Conservation (phyloP, 2,888 invertebrate genomes). For the Smittia sp. region DNA sequence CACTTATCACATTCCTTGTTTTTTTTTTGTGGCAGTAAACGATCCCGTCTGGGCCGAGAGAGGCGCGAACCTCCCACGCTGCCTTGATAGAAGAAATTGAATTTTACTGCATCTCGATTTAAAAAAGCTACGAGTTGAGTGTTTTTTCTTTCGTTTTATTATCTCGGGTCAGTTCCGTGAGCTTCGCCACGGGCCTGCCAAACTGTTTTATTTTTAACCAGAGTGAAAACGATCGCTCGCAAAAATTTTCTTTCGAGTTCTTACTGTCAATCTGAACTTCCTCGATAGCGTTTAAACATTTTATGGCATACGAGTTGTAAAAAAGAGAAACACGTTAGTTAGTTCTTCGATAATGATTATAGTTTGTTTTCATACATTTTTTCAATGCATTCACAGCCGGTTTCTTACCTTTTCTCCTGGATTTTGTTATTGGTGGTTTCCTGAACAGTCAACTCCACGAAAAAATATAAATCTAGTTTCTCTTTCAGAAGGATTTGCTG, state of each 20-base stretch:
- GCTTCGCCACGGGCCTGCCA: too few relatives aligned
- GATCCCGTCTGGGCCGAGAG: not conserved
- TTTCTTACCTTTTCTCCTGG: constrained; percentile 31
- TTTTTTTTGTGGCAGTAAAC: constrained; percentile 7
- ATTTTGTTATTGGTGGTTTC: constrained; percentile 18
- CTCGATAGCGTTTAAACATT: not conserved
- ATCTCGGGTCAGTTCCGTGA: too few relatives aligned
- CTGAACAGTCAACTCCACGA: too few relatives aligned
- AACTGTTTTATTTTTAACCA: too few relatives aligned
- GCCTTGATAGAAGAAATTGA: too few relatives aligned
- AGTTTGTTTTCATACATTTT: constrained; percentile 32
- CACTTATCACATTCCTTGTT: constrained; percentile 27
- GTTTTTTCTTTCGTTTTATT: too few relatives aligned
- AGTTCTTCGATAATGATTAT: constrained; percentile 2
- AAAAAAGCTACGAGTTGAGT: too few relatives aligned
- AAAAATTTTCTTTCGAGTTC: constrained; percentile 2
- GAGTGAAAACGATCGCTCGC: too few relatives aligned
- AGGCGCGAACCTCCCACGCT: not conserved
- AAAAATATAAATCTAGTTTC: too few relatives aligned
- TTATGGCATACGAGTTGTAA: constrained; percentile 23
- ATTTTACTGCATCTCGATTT: too few relatives aligned
- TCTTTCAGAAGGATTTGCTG: not conserved
- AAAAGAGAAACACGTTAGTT: constrained; percentile 19
- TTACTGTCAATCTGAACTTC: not conserved
- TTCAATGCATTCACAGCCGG: constrained; percentile 34